Evolutionary conservation across 2,888 invertebrate genomes (phyloP), one percentile per base, ranked within the genome.

Genomic region (Pecten maximus): DNA sequence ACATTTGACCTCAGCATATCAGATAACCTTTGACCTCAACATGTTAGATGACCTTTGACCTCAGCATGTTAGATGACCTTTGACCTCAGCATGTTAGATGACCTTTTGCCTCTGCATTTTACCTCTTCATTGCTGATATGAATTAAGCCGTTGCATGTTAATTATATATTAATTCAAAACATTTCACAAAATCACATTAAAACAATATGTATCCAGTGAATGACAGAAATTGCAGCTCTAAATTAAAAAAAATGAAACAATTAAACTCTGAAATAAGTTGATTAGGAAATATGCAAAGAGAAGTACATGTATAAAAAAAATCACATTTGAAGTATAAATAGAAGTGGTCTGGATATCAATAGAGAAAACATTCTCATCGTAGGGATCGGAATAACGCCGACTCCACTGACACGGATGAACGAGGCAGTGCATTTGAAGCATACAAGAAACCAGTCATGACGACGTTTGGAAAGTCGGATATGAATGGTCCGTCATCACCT

Each of bases 361-460:
- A 60, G 60, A 23, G 60, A 60, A n/a, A 60, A 23, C 60, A 8
- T n/a, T 74, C 35, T 35, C 35, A 2, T 74, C 74, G 10, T 28
- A 74, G 74, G 28, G 74, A 74, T 35, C 74, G 74, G 28, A 74
- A 4, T 28, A 74, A 74, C 35, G 74, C 74, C 0, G 91, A 91
- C 39, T 60, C 91, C 88, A 39, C 91, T 89, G 89, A 89, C 93
- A 89, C 88, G 8, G 99, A 91, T 87, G 91, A 92, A 40, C 28
- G 89, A 90, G 99, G 99, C 44, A 99, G 99, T 93, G 99, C 99
- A n/a, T 95, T 95, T 88, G 94, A 94, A 88, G 92, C 94, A 0
- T 95, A 95, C 92, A 92, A 89, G 88, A 94, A 93, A 89, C 93
- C 93, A 74, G 89, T 91, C 10, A 88, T 94, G 92, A 93, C 93